Conservation (phyloP, 2,797 vertebrate genomes). For the Enteromius trimaculatus region DNA sequence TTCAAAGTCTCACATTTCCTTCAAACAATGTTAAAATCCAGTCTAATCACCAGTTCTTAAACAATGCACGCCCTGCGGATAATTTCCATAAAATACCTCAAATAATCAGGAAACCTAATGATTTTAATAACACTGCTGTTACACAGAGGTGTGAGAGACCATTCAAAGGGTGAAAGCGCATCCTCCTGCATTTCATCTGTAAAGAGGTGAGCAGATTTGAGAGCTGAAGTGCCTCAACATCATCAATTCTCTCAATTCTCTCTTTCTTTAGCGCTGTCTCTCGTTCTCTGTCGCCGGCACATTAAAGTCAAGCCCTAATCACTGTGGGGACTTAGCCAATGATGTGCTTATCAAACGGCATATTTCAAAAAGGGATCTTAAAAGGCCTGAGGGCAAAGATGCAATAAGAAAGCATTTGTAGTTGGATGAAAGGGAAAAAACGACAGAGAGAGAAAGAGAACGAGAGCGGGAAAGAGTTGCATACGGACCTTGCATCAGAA, state of each 20-base stretch:
- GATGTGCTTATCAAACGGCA: constrained; percentile 87
- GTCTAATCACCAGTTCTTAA: constrained; percentile 6
- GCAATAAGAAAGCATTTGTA: constrained; percentile 87
- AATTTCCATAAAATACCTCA: constrained; percentile 6
- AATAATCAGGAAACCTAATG: constrained; percentile 17
- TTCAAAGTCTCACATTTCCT: neutral
- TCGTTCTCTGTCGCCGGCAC: constrained; percentile 67
- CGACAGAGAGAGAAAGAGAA: constrained; percentile 39
- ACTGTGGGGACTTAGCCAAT: constrained; percentile 82
- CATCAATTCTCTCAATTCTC: constrained; percentile 34
- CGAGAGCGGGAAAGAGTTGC: constrained; percentile 68
- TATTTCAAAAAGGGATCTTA: constrained; percentile 86
- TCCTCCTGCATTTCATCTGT: constrained; percentile 12
- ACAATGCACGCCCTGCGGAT: neutral
- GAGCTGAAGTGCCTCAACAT: constrained; percentile 40
- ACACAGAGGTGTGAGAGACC: neutral
- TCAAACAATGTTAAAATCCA: constrained; percentile 1
- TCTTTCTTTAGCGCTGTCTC: constrained; percentile 24
- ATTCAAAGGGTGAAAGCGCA: constrained; percentile 12
- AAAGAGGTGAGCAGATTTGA: constrained; percentile 40
- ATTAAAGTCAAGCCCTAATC: constrained; percentile 84
- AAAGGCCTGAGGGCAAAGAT: constrained; percentile 83
- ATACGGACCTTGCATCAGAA: constrained; percentile 86
- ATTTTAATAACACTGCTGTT: constrained; percentile 34
- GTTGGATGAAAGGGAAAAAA: constrained; percentile 78